Evolutionary conservation across 2,888 invertebrate genomes (phyloP), one percentile per base, ranked within the genome.

Genomic region (Atherix ibis): DNA sequence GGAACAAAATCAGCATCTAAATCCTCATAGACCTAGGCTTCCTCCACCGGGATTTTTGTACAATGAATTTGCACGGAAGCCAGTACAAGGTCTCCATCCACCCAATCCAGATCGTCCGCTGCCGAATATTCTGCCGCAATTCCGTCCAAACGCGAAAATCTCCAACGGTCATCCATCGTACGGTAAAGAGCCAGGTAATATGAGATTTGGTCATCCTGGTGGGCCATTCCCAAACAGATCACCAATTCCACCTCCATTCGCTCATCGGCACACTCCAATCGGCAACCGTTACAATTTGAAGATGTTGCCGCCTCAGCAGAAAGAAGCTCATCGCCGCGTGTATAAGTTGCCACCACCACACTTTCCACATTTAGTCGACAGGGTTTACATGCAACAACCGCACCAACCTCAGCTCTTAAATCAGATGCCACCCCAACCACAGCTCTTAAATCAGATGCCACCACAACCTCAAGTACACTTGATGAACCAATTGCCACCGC

Each of bases 81-180:
- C 53, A 0, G 40, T 49, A 15, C 44, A 46, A 1, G 49, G 49
- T 14, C 46, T 49, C 26, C 43, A 44, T 18, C 46, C 51, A 4
- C 51, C 49, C 3, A 49, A 46, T 38, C 46, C 49, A 3, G 52
- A 51, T 35, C 47, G 46, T 2, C 49, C 58, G 35, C 48, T 73
- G 27, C 77, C 77, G 2, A 78, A 78, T 46, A 77, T 78, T 46
- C 51, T 78, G 16, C 78, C 78, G 1, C 77, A 78, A 46, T 78
- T 78, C 45, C 63, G 77, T 19, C 78, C 78, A 0, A 76, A 75
- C 45, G 70, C 71, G 2, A 70, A 72, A 45, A 55, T 66, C 3
- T 65, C 66, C 1, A 62, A 59, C 37, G 68, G 66, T 1, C 53
- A 58, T 36, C 44, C 51, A 2, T 44, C 48, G 13, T 48, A 49